These are phyloP conservation scores for Nyctibius grandis DNA, from an alignment of 2,797 vertebrate genomes.

Conservation along the genomic window DNA sequence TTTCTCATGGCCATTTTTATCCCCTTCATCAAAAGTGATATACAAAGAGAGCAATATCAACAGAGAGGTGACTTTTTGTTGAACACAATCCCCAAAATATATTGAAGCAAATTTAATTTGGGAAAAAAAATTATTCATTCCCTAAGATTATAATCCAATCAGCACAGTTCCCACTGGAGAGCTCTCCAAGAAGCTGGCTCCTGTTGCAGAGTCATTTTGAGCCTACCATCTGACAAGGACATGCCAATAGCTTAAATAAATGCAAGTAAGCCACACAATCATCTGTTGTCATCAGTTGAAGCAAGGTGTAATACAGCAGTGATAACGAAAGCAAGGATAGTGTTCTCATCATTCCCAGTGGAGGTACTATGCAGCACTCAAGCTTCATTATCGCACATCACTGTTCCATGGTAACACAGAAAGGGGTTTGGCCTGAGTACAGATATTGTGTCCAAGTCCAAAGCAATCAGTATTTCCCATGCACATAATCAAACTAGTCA, in stretches of 20 bases:
- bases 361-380: not conserved
- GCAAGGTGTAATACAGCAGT: not conserved
- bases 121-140: not conserved
- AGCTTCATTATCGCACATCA: not conserved
- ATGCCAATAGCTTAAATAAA: not conserved
- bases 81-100: not conserved
- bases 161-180: not conserved
- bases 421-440: not conserved
- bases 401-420: not conserved
- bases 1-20: not conserved
- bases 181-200: not conserved
- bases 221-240: not conserved
- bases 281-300: not conserved
- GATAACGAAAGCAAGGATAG: not conserved
- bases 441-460: not conserved
- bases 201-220: not conserved
- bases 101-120: not conserved
- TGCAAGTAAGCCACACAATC: not conserved
- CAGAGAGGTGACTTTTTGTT: not conserved
- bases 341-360: not conserved
- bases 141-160: not conserved
- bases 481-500: not conserved
- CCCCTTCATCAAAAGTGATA: not conserved
- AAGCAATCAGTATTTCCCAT: not conserved
- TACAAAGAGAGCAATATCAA: not conserved